Evolutionary conservation across 1,140 invertebrate species (phyloP), one percentile per base, ranked within the genome.

Genomic region (Penaeus vannamei): DNA sequence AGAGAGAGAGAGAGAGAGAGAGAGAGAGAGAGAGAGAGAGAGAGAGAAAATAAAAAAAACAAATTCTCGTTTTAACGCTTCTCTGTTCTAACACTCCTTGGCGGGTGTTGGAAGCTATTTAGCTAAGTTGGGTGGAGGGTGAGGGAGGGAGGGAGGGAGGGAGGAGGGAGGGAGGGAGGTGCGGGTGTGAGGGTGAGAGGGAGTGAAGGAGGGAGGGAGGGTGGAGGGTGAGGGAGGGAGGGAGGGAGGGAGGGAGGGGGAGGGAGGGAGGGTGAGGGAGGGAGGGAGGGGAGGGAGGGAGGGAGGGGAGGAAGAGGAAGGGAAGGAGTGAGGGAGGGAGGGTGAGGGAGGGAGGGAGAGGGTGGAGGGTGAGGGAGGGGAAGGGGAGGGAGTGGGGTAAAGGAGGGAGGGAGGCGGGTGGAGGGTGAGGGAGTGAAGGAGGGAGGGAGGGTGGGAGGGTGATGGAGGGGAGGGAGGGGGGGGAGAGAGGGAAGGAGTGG

Each of bases 401-500:
- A 83, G 81, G 59, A 59, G 59, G 66, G 84, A 85, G n/a, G 66
- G 69, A 85, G 61, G 66, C 61, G 76, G 81, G 59, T 42, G n/a
- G 81, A 60, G 46, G 59, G 81, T 59, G 46, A 83, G 81, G 59
- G 59, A 83, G 81, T 62, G 81, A 61, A 29, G 62, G 59, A 83
- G 81, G 62, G 59, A 85, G 64, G 46, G 84, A 85, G 84, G 76
- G 84, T 76, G 64, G 76, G 84, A 85, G 64, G 76, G 62, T 76
- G 46, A 85, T 64, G 76, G 29, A 79, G 66, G 26, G 69, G 53
- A 26, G 53, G 46, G 79, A 29, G 62, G 36, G 36, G n/a, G 69
- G 59, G 69, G 62, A 64, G 62, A 84, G 26, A 84, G 32, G 7
- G 32, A n/a, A 14, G n/a, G 20, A 32, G 29, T 7, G 10, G 8